These are phyloP conservation scores for Australoheros facetus DNA, from an alignment of 2,797 vertebrate genomes.

Conservation along the genomic window DNA sequence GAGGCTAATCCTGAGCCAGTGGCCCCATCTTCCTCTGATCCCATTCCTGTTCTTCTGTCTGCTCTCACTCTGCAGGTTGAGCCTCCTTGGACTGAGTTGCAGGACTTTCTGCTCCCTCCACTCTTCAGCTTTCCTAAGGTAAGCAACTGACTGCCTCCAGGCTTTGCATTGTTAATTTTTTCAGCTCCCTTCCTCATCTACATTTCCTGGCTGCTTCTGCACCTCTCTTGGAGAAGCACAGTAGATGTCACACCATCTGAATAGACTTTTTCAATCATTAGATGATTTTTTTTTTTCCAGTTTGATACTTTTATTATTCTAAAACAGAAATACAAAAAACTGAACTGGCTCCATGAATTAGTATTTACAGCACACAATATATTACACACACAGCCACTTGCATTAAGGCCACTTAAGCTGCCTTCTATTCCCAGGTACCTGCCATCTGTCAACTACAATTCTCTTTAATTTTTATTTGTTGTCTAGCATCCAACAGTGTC, in stretches of 20 bases:
- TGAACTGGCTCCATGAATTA: neutral
- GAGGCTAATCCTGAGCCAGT: slow-evolving; percentile 64
- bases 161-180: neutral
- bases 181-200: neutral
- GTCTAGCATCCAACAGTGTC: neutral
- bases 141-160: slow-evolving; percentile 22
- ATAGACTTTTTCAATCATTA: neutral
- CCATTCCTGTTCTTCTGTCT: slow-evolving; percentile 38
- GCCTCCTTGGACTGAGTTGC: slow-evolving; percentile 48
- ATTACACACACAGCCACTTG: slow-evolving; percentile 18
- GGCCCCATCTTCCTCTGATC: slow-evolving; percentile 46
- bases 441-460: neutral
- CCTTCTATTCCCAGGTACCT: neutral
- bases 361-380: neutral
- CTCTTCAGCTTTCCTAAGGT: slow-evolving; percentile 51
- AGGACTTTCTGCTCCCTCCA: slow-evolving; percentile 21
- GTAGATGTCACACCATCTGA: neutral
- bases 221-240: neutral
- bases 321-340: neutral
- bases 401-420: slow-evolving; percentile 36
- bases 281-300: too few relatives aligned
- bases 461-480: neutral
- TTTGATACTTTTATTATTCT: neutral
- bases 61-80: slow-evolving; percentile 50
- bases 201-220: neutral